phyloP scores from a whole-genome alignment of 2,888 invertebrate species.

The Chamaedrilus cognettii region DNA sequence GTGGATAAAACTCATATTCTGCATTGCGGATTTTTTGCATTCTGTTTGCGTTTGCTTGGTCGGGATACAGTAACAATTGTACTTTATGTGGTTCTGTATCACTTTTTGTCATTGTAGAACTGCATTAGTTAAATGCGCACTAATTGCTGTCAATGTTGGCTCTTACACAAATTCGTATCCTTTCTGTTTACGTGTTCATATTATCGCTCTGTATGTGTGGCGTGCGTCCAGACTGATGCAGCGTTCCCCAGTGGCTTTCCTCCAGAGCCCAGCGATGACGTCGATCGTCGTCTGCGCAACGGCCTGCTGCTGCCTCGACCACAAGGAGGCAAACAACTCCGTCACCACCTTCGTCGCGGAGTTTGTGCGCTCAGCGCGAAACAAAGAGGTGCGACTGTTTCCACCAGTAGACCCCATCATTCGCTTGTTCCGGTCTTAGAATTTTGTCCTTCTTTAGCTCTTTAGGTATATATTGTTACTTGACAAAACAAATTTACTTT shows the following conservation, averaged over 20 bases:
- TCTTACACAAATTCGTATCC: not conserved
- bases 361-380: constrained; percentile 65
- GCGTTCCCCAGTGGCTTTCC: constrained; percentile 79
- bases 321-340: constrained; percentile 92
- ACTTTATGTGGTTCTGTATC: not conserved
- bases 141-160: not conserved
- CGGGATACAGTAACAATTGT: not conserved
- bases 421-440: too few relatives aligned
- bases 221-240: constrained; percentile 79
- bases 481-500: too few relatives aligned
- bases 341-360: constrained; percentile 96
- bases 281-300: constrained; percentile 82
- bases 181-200: not conserved
- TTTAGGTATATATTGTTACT: too few relatives aligned
- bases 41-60: too few relatives aligned
- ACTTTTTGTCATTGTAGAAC: too few relatives aligned
- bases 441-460: too few relatives aligned
- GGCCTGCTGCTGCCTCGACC: constrained; percentile 82
- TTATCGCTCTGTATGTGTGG: constrained; percentile 14
- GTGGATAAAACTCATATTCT: too few relatives aligned
- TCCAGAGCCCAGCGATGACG: constrained; percentile 74
- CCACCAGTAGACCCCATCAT: not conserved
- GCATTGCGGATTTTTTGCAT: too few relatives aligned
- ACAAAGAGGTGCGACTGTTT: constrained; percentile 8
- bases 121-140: too few relatives aligned